phyloP scores from a whole-genome alignment of 2,888 invertebrate genomes.

The Idaea dimidiata region DNA sequence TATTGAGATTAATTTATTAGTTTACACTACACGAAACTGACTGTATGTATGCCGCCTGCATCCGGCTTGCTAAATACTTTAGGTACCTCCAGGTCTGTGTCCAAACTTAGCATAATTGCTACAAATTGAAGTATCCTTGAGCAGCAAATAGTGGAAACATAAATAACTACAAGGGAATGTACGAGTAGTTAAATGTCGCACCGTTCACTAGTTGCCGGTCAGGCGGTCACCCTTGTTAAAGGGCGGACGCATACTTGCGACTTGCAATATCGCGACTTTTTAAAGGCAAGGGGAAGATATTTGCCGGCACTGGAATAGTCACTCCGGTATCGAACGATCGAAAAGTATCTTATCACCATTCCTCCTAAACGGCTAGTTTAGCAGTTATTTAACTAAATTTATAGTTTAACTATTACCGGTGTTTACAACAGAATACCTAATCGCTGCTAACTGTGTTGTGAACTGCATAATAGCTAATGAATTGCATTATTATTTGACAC shows the following conservation, averaged over 20 bases:
- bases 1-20: too few species aligned
- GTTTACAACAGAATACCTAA: neutral
- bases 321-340: neutral
- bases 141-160: neutral
- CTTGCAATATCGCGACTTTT: neutral
- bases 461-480: neutral
- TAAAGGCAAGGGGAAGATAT: neutral
- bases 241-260: neutral
- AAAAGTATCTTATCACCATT: neutral
- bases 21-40: too few species aligned
- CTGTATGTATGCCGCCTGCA: too few species aligned
- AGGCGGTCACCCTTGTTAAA: neutral
- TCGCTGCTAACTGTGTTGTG: neutral
- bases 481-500: neutral
- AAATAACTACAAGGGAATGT: neutral
- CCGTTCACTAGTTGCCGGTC: neutral
- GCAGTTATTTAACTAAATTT: neutral
- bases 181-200: neutral
- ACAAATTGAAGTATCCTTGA: neutral
- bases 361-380: neutral
- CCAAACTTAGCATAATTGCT: neutral
- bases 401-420: neutral
- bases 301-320: neutral
- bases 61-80: neutral
- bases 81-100: neutral